phyloP scores from a whole-genome alignment of 2,888 invertebrate species.

The Ormyrus rosae region DNA sequence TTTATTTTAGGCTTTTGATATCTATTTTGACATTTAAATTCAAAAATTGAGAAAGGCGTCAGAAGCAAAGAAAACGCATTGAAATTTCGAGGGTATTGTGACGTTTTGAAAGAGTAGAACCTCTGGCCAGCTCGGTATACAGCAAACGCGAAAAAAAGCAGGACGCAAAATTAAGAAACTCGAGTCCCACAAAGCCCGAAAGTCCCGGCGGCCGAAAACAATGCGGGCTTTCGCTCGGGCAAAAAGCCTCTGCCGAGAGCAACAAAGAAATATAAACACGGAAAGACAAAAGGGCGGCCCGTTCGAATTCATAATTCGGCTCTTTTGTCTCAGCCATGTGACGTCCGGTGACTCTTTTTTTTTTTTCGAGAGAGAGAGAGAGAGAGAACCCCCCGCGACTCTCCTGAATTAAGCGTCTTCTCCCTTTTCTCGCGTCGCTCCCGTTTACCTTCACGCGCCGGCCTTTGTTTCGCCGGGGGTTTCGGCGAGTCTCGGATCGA shows the following conservation, averaged over 20 bases:
- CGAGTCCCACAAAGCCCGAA: slow-evolving; percentile 19
- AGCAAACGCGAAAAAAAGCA: no score
- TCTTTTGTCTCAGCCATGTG: slow-evolving; percentile 65
- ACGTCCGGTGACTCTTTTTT: slow-evolving; percentile 33
- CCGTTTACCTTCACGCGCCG: slow-evolving; percentile 24
- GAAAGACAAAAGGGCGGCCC: slow-evolving; percentile 71
- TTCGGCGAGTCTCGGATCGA: background rate
- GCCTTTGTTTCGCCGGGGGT: slow-evolving; percentile 12
- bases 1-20: no score
- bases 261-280: slow-evolving; percentile 74
- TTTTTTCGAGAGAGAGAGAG: slow-evolving; percentile 18
- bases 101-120: no score
- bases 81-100: no score
- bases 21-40: no score
- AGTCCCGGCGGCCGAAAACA: slow-evolving; percentile 59
- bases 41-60: no score
- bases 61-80: no score
- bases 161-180: no score
- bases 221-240: slow-evolving; percentile 58
- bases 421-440: slow-evolving; percentile 29
- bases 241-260: slow-evolving; percentile 60
- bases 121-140: no score
- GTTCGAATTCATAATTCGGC: slow-evolving; percentile 75
- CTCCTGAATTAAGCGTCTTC: slow-evolving; percentile 45
- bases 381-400: slow-evolving; percentile 56